Evolutionary conservation across 2,113 vertebrate species (phyloP).

Genomic region (Diphyllodes magnificus): DNA sequence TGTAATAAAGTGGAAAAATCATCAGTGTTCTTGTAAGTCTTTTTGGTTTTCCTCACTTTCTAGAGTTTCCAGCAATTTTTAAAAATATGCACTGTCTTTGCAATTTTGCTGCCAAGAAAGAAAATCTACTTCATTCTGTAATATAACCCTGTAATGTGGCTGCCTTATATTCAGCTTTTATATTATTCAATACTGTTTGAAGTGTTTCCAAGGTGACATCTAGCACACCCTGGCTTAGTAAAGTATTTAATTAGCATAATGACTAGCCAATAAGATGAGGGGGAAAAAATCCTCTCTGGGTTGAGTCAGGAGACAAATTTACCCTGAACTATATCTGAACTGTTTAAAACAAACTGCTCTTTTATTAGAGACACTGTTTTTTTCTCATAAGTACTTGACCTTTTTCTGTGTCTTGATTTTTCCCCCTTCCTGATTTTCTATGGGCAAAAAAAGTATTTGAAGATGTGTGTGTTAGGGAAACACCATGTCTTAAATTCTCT

Average conservation of each 20-base stretch:
- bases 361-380: neutral
- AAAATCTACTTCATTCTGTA: slow-evolving; percentile 34
- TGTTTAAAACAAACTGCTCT: neutral
- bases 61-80: slow-evolving; percentile 27
- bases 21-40: neutral
- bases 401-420: neutral
- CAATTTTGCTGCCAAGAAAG: slow-evolving; percentile 44
- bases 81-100: slow-evolving; percentile 12
- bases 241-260: slow-evolving; percentile 65
- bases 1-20: slow-evolving; percentile 44
- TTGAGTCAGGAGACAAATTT: neutral
- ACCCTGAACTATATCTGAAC: neutral
- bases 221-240: slow-evolving; percentile 10
- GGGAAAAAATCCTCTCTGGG: neutral
- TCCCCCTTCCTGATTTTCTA: neutral
- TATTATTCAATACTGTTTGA: slow-evolving; percentile 34
- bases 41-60: neutral
- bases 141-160: neutral
- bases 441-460: neutral
- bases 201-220: slow-evolving; percentile 55
- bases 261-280: slow-evolving; percentile 30
- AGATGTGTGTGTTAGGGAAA: neutral
- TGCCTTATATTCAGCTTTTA: slow-evolving; percentile 16
- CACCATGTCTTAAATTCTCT: neutral
- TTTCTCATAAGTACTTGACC: neutral